Percentiles rank a stretch among this genome's conserved stretches.
phyloP scores from a whole-genome alignment of 2,888 invertebrate genomes.

The Dolichomitus sp. region DNA sequence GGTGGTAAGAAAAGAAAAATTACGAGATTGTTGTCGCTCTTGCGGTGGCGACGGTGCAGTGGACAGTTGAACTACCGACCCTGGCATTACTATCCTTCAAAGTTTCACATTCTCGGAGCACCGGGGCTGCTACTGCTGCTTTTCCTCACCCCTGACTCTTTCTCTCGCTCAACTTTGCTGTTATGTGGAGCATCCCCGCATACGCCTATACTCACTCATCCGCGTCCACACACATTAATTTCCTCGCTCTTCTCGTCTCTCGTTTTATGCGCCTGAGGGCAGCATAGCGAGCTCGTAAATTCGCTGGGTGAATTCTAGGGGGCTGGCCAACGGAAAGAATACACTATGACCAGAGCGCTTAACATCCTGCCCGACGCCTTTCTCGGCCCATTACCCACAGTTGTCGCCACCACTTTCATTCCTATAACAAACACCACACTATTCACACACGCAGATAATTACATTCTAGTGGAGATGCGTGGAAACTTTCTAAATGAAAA shows the following conservation, averaged over 20 bases:
- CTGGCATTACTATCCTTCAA: slow-evolving; percentile 43
- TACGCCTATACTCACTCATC: slow-evolving; percentile 66
- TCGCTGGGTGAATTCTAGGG: slow-evolving; percentile 29
- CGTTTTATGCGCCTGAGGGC: slow-evolving; percentile 39
- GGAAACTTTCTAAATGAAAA: background rate
- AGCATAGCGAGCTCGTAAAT: slow-evolving; percentile 53
- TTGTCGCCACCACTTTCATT: slow-evolving; percentile 47
- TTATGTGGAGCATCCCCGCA: slow-evolving; percentile 36
- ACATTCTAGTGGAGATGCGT: background rate
- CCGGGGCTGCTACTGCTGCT: slow-evolving; percentile 36
- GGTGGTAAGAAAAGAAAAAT: slow-evolving; percentile 28
- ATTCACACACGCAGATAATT: slow-evolving; percentile 7
- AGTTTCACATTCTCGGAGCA: slow-evolving; percentile 52
- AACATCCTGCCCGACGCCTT: slow-evolving; percentile 25
- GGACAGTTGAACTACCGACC: slow-evolving; percentile 13
- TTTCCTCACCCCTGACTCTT: slow-evolving; percentile 36
- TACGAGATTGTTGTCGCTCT: slow-evolving; percentile 12
- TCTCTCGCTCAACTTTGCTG: slow-evolving; percentile 39
- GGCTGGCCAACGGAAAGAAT: slow-evolving; percentile 29
- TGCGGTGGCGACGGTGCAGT: slow-evolving; percentile 1
- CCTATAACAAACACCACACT: background rate
- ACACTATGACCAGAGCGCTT: slow-evolving; percentile 23
- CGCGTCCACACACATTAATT: slow-evolving; percentile 59
- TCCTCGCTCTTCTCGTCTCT: slow-evolving; percentile 34
- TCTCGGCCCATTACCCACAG: slow-evolving; percentile 51